Conservation (phyloP, 1,140 invertebrate species). For the Penaeus vannamei region DNA sequence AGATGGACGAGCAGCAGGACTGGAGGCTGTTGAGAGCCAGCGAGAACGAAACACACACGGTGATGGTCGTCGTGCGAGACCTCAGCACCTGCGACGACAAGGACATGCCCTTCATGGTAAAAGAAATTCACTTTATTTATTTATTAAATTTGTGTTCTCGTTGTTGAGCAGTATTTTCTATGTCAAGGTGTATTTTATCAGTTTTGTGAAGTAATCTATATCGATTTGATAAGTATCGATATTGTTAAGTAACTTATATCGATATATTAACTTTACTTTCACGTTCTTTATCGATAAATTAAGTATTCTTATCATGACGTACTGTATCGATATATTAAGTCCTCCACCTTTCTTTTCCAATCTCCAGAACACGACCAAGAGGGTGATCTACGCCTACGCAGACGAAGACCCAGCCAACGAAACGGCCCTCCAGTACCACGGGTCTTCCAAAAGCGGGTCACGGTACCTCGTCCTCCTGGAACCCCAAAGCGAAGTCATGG, state of each 20-base stretch:
- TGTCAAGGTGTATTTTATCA: neutral
- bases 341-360: neutral
- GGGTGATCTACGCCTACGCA: conserved; percentile 69
- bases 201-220: neutral
- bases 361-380: conserved; percentile 66
- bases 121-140: neutral
- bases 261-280: too few species aligned
- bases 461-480: neutral
- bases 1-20: conserved; percentile 40
- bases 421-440: neutral
- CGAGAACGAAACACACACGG: conserved; percentile 60
- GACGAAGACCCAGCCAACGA: conserved; percentile 18
- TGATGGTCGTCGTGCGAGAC: neutral
- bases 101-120: conserved; percentile 41
- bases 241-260: too few species aligned
- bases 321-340: neutral
- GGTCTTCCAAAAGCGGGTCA: neutral
- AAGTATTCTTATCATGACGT: neutral
- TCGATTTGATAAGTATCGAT: too few species aligned
- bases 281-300: too few species aligned
- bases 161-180: neutral
- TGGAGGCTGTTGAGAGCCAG: conserved; percentile 36
- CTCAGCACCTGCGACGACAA: conserved; percentile 39
- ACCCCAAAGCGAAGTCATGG: neutral
- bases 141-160: neutral